Evolutionary conservation across 2,888 invertebrate species (phyloP).

Genomic region (Leptopterna dolabrata): DNA sequence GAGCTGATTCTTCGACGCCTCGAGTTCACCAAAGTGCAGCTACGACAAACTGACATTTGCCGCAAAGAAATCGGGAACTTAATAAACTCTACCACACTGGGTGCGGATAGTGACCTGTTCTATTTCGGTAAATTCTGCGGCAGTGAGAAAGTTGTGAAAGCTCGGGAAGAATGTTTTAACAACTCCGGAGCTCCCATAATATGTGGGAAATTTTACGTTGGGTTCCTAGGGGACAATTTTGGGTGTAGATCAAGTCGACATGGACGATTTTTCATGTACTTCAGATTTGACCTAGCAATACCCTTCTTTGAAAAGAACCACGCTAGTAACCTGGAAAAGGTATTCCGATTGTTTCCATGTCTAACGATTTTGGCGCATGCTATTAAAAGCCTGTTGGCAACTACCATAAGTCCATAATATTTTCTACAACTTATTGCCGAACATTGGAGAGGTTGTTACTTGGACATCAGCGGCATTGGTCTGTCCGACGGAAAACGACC

Average conservation of each 20-base stretch:
- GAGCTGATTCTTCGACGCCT: not conserved
- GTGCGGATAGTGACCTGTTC: not conserved
- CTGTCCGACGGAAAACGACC: too few species aligned
- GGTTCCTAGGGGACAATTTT: not conserved
- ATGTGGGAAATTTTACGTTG: not conserved
- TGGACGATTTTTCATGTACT: not conserved
- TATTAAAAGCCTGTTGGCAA: not conserved
- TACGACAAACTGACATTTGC: not conserved
- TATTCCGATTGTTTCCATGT: not conserved
- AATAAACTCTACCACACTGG: not conserved
- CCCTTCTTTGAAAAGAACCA: not conserved
- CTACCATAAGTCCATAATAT: not conserved
- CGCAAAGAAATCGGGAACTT: not conserved
- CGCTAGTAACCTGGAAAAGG: not conserved
- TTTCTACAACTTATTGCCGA: too few species aligned
- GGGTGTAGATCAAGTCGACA: not conserved
- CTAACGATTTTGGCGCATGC: not conserved
- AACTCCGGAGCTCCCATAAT: not conserved
- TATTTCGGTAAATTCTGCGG: slow-evolving; percentile 10
- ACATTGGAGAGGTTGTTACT: too few species aligned
- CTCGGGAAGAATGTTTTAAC: slow-evolving; percentile 1
- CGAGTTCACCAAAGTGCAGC: not conserved
- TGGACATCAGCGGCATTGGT: too few species aligned
- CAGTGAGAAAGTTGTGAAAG: not conserved
- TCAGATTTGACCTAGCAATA: not conserved